Evolutionary conservation across 2,797 vertebrate genomes (phyloP).

Genomic region (Mallotus villosus): DNA sequence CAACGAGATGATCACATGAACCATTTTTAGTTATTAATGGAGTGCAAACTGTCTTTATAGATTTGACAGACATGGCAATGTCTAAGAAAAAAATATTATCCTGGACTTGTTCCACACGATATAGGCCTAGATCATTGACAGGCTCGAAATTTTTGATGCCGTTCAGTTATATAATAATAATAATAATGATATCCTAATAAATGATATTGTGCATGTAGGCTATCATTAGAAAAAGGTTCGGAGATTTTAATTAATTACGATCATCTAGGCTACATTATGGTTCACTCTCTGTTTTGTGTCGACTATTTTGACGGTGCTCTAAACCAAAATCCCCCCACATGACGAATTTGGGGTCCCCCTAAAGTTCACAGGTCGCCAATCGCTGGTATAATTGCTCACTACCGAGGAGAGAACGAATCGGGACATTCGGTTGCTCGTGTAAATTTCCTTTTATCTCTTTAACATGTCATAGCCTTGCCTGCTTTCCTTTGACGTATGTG

Average conservation of each 20-base stretch:
- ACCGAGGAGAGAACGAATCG: constrained; percentile 51
- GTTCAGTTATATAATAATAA: constrained; percentile 53
- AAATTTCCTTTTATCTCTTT: constrained; percentile 35
- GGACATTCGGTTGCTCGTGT: constrained; percentile 49
- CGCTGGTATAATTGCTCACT: constrained; percentile 32
- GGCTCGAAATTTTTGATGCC: constrained; percentile 80
- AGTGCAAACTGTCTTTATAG: constrained; percentile 80
- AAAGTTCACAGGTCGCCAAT: constrained; percentile 51
- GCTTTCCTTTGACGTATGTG: background rate
- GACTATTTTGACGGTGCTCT: constrained; percentile 35
- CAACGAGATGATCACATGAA: constrained; percentile 75
- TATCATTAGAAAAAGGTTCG: constrained; percentile 81
- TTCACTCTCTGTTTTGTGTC: constrained; percentile 46
- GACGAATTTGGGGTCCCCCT: constrained; percentile 41
- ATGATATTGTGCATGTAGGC: constrained; percentile 82
- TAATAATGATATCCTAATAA: constrained; percentile 52
- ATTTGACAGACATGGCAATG: constrained; percentile 78
- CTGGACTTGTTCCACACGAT: constrained; percentile 77
- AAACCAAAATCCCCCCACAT: constrained; percentile 36
- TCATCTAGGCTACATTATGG: too few species aligned
- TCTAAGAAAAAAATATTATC: constrained; percentile 41
- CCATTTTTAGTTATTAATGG: constrained; percentile 81
- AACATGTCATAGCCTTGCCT: constrained; percentile 24
- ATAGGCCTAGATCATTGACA: constrained; percentile 74
- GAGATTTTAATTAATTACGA: too few species aligned